These are phyloP conservation scores for Conchocele bisecta DNA, from an alignment of 2,888 invertebrate genomes.

Conservation along the genomic window DNA sequence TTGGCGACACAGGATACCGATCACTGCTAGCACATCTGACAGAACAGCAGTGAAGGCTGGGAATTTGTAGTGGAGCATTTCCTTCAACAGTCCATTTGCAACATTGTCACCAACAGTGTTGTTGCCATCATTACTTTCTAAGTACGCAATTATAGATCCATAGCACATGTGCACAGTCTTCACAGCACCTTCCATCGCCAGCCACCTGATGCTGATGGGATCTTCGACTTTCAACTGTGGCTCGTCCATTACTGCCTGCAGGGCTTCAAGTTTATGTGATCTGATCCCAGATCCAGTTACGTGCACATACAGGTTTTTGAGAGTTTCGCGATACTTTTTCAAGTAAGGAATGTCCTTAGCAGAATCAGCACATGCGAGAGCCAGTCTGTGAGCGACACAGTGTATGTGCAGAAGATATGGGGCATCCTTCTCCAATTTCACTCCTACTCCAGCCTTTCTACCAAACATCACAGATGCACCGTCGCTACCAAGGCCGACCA, in stretches of 20 bases:
- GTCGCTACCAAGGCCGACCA: constrained; percentile 24
- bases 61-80: constrained; percentile 24
- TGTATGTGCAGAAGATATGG: constrained; percentile 6
- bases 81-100: constrained; percentile 14
- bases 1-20: constrained; percentile 4
- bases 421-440: neutral
- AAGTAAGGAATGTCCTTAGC: constrained; percentile 15
- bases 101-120: constrained; percentile 22
- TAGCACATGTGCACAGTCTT: constrained; percentile 17
- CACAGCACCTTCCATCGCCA: constrained; percentile 16
- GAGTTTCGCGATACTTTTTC: neutral
- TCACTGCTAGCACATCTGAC: neutral
- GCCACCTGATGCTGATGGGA: constrained; percentile 26
- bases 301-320: constrained; percentile 9
- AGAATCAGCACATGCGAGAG: constrained; percentile 8
- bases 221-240: constrained; percentile 24
- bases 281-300: constrained; percentile 12
- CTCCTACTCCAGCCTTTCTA: constrained; percentile 3
- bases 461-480: constrained; percentile 27
- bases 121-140: constrained; percentile 20
- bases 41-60: constrained; percentile 24
- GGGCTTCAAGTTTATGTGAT: constrained; percentile 4
- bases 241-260: constrained; percentile 30
- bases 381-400: constrained; percentile 14
- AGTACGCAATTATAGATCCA: constrained; percentile 14